phyloP scores from a whole-genome alignment of 2,113 vertebrate species.

The Aix galericulata region DNA sequence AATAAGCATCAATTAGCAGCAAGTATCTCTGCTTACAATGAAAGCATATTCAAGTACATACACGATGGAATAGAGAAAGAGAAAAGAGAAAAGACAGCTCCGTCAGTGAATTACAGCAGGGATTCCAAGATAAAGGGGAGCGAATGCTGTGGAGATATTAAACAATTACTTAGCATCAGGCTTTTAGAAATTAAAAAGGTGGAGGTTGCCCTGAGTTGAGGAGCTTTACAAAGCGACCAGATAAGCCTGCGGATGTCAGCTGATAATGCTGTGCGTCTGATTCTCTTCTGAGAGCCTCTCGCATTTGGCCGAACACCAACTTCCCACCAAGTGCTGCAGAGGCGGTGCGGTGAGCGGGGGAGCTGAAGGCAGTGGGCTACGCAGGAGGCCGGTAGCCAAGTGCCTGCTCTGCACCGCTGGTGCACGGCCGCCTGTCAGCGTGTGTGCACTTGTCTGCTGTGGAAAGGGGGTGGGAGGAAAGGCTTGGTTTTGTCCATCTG shows the following conservation, averaged over 20 bases:
- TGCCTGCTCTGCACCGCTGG: not conserved
- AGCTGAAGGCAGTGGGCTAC: not conserved
- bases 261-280: not conserved
- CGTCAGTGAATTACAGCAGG: conserved; percentile 52
- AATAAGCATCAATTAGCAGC: conserved; percentile 74
- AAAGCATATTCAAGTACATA: conserved; percentile 63
- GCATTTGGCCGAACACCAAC: not conserved
- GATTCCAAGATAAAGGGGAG: conserved; percentile 66
- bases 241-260: not conserved
- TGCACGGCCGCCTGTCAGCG: not conserved
- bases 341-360: rapidly evolving
- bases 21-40: conserved; percentile 69
- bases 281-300: not conserved
- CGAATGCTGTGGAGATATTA: conserved; percentile 42
- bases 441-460: not conserved
- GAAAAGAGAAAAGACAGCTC: conserved; percentile 33
- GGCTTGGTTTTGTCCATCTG: conserved; percentile 9
- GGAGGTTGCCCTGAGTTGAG: not conserved
- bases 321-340: not conserved
- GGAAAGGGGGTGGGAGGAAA: not conserved
- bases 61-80: conserved; percentile 49
- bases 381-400: rapidly evolving
- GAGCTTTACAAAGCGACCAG: conserved; percentile 12
- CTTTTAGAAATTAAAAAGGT: conserved; percentile 56
- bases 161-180: conserved; percentile 59